A percentile compares a stretch with the other conserved stretches of the same genome.
Evolutionary conservation across 2,888 invertebrate species (phyloP).

Genomic region (Luperina nickerlii): DNA sequence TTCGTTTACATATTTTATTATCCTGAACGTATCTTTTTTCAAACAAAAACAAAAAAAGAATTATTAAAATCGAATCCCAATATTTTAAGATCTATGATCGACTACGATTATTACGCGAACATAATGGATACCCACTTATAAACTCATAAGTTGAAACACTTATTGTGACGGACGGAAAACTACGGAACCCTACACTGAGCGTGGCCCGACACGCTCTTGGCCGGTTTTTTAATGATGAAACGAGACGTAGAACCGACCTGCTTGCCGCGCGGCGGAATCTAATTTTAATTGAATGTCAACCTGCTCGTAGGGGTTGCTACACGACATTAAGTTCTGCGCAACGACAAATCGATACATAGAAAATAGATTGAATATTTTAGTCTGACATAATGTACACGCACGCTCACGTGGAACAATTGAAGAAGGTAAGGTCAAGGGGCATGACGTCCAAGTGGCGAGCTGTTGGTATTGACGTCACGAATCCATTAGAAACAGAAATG

Average conservation of each 20-base stretch:
- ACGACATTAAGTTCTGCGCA: constrained; percentile 22
- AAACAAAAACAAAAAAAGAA: too few species aligned
- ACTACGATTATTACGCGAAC: too few species aligned
- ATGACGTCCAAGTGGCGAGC: constrained; percentile 26
- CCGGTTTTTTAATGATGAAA: neutral
- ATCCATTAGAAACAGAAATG: constrained; percentile 5
- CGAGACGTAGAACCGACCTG: neutral
- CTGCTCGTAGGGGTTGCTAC: neutral
- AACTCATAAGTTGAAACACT: too few species aligned
- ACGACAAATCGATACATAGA: constrained; percentile 7
- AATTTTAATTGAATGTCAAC: constrained; percentile 4
- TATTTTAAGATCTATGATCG: too few species aligned
- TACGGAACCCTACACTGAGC: too few species aligned
- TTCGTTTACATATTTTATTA: too few species aligned
- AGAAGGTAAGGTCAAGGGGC: constrained; percentile 48
- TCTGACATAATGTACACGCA: constrained; percentile 4
- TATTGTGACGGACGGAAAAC: too few species aligned
- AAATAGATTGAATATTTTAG: constrained; percentile 17
- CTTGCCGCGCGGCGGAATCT: neutral
- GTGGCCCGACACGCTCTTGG: too few species aligned
- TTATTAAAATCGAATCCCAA: too few species aligned
- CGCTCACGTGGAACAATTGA: constrained; percentile 17
- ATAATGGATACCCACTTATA: too few species aligned
- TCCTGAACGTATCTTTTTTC: too few species aligned
- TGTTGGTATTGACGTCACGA: constrained; percentile 32